phyloP scores from a whole-genome alignment of 2,888 invertebrate species.

The Chrysina gloriosa region DNA sequence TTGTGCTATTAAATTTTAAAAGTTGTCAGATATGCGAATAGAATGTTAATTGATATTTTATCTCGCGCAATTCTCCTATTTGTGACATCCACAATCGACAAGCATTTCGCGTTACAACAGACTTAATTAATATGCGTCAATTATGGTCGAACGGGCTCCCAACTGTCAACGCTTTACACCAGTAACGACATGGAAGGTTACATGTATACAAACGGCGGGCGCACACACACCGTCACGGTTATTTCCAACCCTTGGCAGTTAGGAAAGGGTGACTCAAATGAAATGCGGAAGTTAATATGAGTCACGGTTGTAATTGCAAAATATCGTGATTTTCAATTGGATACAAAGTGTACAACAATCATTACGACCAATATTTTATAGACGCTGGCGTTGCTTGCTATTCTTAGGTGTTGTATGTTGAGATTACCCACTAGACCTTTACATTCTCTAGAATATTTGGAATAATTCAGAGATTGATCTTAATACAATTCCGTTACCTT shows the following conservation, averaged over 20 bases:
- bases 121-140: constrained; percentile 39
- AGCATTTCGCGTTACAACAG: constrained; percentile 17
- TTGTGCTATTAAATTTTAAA: background rate
- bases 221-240: constrained; percentile 28
- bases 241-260: constrained; percentile 24
- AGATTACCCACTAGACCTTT: background rate
- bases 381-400: background rate
- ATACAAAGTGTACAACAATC: constrained; percentile 1
- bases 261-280: constrained; percentile 31
- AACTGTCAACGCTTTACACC: constrained; percentile 36
- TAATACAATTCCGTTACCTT: no score
- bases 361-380: constrained; percentile 2
- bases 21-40: background rate
- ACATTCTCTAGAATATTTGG: no score
- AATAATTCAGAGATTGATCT: no score
- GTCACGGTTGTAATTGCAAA: constrained; percentile 38
- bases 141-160: constrained; percentile 35
- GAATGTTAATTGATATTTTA: constrained; percentile 23
- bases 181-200: constrained; percentile 26
- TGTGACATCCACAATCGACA: background rate
- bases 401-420: background rate
- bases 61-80: constrained; percentile 5
- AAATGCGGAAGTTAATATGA: constrained; percentile 38
- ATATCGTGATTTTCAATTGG: constrained; percentile 25
- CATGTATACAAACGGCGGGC: background rate